phyloP scores from a whole-genome alignment of 2,888 invertebrate species.

The Ophion ellenae region DNA sequence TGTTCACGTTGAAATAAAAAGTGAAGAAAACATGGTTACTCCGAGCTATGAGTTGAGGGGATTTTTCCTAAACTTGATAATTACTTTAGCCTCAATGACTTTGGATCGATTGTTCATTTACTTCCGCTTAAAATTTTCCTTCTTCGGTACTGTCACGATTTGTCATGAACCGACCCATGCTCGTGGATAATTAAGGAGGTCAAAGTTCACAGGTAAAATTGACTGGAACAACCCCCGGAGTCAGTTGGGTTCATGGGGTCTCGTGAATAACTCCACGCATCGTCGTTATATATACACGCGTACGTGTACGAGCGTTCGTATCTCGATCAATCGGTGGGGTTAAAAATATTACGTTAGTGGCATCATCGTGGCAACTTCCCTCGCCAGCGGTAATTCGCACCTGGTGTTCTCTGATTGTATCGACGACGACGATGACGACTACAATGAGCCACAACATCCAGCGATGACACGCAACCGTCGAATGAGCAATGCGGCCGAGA shows the following conservation, averaged over 20 bases:
- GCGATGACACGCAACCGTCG: conserved; percentile 7
- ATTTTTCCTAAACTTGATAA: no score
- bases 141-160: neutral
- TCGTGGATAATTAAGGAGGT: conserved; percentile 5
- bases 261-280: conserved; percentile 5
- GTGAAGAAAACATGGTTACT: no score
- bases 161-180: neutral
- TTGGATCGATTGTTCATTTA: no score
- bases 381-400: conserved; percentile 77
- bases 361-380: conserved; percentile 64
- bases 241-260: conserved; percentile 26
- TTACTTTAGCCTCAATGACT: no score
- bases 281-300: neutral
- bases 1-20: no score
- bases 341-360: conserved; percentile 21
- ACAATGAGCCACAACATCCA: conserved; percentile 69
- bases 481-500: conserved; percentile 21
- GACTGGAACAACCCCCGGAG: conserved; percentile 12
- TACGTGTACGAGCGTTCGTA: neutral
- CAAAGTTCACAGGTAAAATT: conserved; percentile 4
- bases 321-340: conserved; percentile 25
- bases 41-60: no score
- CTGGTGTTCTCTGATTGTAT: conserved; percentile 81
- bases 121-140: no score
- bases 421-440: conserved; percentile 58